phyloP scores from a whole-genome alignment of 2,797 vertebrate species.

The Coregonus ussuriensis region DNA sequence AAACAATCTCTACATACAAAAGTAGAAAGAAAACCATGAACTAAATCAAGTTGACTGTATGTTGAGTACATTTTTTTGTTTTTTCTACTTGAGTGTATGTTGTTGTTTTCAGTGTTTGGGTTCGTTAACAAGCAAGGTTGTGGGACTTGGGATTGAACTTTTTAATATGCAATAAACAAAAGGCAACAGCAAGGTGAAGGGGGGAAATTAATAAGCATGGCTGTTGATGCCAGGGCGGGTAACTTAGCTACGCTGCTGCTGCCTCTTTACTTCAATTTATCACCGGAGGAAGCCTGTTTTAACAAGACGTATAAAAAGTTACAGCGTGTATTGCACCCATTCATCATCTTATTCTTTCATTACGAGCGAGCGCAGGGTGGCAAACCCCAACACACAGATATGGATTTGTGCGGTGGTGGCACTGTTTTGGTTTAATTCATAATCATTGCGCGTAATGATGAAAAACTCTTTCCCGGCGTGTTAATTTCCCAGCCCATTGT shows the following conservation, averaged over 20 bases:
- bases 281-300: too few relatives aligned
- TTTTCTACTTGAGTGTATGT: too few relatives aligned
- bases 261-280: constrained; percentile 17
- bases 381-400: constrained; percentile 54
- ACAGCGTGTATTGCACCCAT: constrained; percentile 68
- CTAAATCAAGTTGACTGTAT: too few relatives aligned
- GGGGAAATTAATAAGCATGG: constrained; percentile 57
- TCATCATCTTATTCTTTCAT: constrained; percentile 76
- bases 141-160: too few relatives aligned
- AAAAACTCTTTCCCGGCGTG: constrained; percentile 64
- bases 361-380: constrained; percentile 47
- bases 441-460: constrained; percentile 77
- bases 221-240: constrained; percentile 46
- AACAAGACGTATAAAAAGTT: too few relatives aligned
- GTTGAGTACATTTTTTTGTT: too few relatives aligned
- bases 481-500: constrained; percentile 68
- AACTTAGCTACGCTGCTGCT: constrained; percentile 36
- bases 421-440: constrained; percentile 63
- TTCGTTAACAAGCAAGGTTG: constrained; percentile 49
- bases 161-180: constrained; percentile 40
- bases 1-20: too few relatives aligned
- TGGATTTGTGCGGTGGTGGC: constrained; percentile 54
- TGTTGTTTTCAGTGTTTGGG: too few relatives aligned
- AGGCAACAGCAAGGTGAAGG: constrained; percentile 33
- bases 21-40: too few relatives aligned